Conservation (phyloP, 1,140 invertebrate species). For the Pachyrhynchus sulphureomaculatus region DNA sequence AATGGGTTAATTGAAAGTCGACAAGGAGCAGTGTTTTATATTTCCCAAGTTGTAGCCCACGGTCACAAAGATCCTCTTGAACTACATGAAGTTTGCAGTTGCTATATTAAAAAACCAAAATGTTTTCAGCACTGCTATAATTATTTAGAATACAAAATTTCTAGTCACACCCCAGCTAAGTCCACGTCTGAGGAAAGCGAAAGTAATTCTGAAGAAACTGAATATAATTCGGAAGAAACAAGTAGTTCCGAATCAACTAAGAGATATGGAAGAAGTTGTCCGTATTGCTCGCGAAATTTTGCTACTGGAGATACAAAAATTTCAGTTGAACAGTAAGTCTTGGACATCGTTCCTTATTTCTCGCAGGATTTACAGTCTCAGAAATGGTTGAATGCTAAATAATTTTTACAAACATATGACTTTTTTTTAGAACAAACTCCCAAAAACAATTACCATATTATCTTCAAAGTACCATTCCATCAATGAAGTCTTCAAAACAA, state of each 20-base stretch:
- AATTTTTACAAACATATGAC: too few relatives aligned
- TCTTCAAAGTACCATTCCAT: too few relatives aligned
- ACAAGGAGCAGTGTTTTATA: slow-evolving; percentile 22
- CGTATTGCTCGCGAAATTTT: not conserved
- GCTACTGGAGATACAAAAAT: too few relatives aligned
- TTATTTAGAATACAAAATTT: slow-evolving; percentile 15
- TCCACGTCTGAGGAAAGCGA: slow-evolving; percentile 1
- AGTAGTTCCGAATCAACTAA: not conserved
- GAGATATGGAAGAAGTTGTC: not conserved
- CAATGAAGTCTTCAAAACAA: too few relatives aligned
- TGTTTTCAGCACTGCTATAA: slow-evolving; percentile 9
- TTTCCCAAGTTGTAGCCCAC: not conserved
- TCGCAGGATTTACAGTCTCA: too few relatives aligned
- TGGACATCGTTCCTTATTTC: too few relatives aligned
- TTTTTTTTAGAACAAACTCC: too few relatives aligned
- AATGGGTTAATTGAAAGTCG: slow-evolving; percentile 28
- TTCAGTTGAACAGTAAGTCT: too few relatives aligned
- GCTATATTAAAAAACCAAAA: slow-evolving; percentile 11
- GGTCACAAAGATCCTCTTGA: not conserved
- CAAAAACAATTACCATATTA: too few relatives aligned
- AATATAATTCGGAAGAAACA: not conserved
- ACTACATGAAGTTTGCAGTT: not conserved
- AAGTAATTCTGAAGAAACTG: not conserved
- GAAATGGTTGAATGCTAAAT: too few relatives aligned
- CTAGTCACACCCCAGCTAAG: not conserved